Evolutionary conservation across 1,140 invertebrate species (phyloP).

Genomic region (Neuroterus valhalla): DNA sequence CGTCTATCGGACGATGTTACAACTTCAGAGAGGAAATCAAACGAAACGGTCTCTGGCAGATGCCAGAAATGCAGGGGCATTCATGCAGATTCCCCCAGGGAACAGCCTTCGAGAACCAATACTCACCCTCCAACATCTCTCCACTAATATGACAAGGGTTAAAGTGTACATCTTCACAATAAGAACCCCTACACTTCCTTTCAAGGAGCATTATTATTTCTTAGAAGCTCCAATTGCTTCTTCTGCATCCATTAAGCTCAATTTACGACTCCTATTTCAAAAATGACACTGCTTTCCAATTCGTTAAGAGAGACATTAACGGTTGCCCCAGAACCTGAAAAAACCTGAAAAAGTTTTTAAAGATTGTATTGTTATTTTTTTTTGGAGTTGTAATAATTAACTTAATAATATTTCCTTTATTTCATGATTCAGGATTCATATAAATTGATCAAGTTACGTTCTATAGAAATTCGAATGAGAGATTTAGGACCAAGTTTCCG

Average conservation of each 20-base stretch:
- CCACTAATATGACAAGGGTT: neutral
- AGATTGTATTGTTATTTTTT: no score
- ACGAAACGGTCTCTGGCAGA: slow-evolving; percentile 48
- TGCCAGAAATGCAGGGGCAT: slow-evolving; percentile 59
- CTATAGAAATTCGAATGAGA: no score
- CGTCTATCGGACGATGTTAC: slow-evolving; percentile 22
- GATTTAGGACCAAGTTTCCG: no score
- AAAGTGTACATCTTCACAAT: neutral
- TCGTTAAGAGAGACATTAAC: no score
- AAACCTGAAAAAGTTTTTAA: no score
- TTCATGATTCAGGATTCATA: no score
- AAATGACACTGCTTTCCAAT: no score
- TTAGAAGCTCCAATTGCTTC: neutral
- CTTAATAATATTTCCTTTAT: no score
- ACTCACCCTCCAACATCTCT: slow-evolving; percentile 10
- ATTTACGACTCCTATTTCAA: neutral
- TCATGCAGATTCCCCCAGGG: slow-evolving; percentile 62
- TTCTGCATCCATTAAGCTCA: neutral
- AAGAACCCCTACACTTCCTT: neutral
- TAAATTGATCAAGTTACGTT: no score
- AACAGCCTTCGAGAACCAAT: slow-evolving; percentile 10
- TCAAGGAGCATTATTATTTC: slow-evolving; percentile 1
- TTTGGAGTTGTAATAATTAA: no score
- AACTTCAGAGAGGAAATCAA: slow-evolving; percentile 48
- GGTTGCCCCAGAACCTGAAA: no score